phyloP scores from a whole-genome alignment of 2,797 vertebrate genomes.

The Benthosema pterotum region DNA sequence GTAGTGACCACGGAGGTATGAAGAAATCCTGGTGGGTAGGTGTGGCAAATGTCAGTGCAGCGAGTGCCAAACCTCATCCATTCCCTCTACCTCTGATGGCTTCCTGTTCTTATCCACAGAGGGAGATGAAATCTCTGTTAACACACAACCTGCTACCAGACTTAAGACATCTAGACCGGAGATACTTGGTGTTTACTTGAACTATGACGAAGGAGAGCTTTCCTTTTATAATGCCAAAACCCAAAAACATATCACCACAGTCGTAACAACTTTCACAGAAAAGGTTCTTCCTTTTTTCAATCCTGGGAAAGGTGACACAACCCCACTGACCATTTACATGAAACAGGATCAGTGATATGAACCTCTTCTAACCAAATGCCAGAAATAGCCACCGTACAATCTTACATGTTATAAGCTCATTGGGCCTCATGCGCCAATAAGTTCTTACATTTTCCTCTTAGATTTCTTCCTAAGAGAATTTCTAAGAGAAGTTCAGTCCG shows the following conservation, averaged over 20 bases:
- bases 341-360: neutral
- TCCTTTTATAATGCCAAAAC: constrained; percentile 59
- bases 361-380: no score
- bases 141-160: constrained; percentile 14
- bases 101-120: constrained; percentile 69
- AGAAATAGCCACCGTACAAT: no score
- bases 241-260: constrained; percentile 43
- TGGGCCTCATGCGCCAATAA: no score
- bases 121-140: constrained; percentile 23
- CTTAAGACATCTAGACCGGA: constrained; percentile 6
- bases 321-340: neutral
- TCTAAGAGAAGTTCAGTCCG: no score
- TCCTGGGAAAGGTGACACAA: constrained; percentile 65
- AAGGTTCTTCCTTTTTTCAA: constrained; percentile 70
- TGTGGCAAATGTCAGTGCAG: constrained; percentile 29
- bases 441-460: no score
- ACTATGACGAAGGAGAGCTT: constrained; percentile 40
- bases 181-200: constrained; percentile 63
- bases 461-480: no score
- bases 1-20: rapidly evolving
- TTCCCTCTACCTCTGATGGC: constrained; percentile 20
- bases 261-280: constrained; percentile 28
- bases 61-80: rapidly evolving
- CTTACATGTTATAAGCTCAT: no score
- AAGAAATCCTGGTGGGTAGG: constrained; percentile 74